These are phyloP conservation scores for Tineola bisselliella DNA, from an alignment of 2,888 invertebrate genomes.

Conservation along the genomic window DNA sequence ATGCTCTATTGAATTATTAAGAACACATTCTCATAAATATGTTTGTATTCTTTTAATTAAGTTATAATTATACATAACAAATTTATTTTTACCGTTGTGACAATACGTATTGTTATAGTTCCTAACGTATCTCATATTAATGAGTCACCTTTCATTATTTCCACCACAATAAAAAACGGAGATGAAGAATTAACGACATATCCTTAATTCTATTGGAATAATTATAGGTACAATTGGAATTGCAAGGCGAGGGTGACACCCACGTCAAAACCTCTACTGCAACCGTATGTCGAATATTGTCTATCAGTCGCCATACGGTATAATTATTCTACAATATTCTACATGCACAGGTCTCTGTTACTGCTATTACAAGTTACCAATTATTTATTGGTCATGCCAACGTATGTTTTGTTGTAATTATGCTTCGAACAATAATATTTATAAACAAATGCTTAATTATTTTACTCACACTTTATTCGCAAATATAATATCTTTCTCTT, in stretches of 20 bases:
- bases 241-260: not conserved
- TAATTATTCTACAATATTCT: too few species aligned
- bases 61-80: too few species aligned
- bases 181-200: not conserved
- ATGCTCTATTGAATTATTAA: too few species aligned
- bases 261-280: not conserved
- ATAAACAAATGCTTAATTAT: not conserved
- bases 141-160: too few species aligned
- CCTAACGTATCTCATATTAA: too few species aligned
- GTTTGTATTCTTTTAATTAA: too few species aligned
- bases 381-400: constrained; percentile 4
- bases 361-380: not conserved
- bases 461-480: not conserved
- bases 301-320: constrained; percentile 34
- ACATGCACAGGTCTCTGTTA: constrained; percentile 19
- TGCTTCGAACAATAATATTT: not conserved
- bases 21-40: too few species aligned
- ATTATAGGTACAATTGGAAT: not conserved
- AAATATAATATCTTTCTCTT: too few species aligned
- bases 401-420: not conserved
- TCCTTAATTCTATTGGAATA: not conserved
- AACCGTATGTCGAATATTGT: not conserved
- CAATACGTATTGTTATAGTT: too few species aligned
- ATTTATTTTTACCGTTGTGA: too few species aligned
- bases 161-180: not conserved